Percentiles rank a stretch among this genome's conserved stretches.
Conservation (phyloP, 2,113 vertebrate species). For the Bos javanicus region DNA sequence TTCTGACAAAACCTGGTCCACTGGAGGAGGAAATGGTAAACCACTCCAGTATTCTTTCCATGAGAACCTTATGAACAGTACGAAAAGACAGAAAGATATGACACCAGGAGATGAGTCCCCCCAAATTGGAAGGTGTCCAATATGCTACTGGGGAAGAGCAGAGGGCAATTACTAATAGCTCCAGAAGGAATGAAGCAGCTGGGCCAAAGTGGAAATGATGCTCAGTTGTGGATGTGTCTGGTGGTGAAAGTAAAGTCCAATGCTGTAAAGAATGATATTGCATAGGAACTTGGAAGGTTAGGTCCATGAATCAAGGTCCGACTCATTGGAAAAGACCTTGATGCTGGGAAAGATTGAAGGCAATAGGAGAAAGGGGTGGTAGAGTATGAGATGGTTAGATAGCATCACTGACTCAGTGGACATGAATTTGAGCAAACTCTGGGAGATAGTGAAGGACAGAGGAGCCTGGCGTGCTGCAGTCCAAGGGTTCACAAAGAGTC, state of each 20-base stretch:
- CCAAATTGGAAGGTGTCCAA: background rate
- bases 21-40: background rate
- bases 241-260: background rate
- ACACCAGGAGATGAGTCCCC: background rate
- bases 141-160: background rate
- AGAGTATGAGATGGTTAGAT: background rate
- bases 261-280: background rate
- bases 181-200: background rate
- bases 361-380: background rate
- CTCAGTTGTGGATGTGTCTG: background rate
- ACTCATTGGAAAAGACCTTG: background rate
- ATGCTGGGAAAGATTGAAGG: background rate
- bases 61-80: background rate
- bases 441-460: background rate
- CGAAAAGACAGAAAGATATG: background rate
- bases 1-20: background rate
- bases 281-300: background rate
- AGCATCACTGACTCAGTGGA: background rate
- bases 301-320: background rate
- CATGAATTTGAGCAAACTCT: background rate
- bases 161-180: background rate
- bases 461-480: background rate
- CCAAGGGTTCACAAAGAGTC: background rate
- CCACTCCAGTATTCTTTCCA: background rate
- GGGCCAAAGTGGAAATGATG: background rate